A percentile compares a stretch with the other conserved stretches of the same genome.
Evolutionary conservation across 2,113 vertebrate genomes (phyloP).

Genomic region (Clarias macrocephalus): DNA sequence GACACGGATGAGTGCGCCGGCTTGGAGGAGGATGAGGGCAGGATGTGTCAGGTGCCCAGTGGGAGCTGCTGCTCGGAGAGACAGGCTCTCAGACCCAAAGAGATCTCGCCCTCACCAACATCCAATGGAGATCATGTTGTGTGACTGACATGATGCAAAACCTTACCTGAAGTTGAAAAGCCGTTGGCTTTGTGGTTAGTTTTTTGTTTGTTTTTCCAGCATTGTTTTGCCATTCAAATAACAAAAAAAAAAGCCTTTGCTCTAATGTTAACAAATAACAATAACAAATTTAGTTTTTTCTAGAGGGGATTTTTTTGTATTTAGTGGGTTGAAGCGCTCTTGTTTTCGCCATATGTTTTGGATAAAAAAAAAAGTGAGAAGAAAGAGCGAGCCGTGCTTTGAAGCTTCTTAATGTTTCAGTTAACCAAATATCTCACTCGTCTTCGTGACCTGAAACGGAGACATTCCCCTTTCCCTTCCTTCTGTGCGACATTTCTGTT

Average conservation of each 20-base stretch:
- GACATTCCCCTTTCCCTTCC: too few relatives aligned
- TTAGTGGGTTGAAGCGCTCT: slow-evolving; percentile 17
- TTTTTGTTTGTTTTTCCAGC: background rate
- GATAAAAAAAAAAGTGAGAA: background rate
- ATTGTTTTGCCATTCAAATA: slow-evolving; percentile 31
- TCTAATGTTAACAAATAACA: slow-evolving; percentile 6
- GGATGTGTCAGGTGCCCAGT: slow-evolving; percentile 60
- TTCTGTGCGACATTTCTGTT: background rate
- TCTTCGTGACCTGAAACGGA: slow-evolving; percentile 6
- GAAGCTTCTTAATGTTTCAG: slow-evolving; percentile 20
- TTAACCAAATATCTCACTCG: slow-evolving; percentile 11
- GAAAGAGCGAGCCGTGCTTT: background rate
- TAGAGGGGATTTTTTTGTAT: slow-evolving; percentile 18
- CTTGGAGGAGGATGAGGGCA: slow-evolving; percentile 64
- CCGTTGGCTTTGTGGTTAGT: slow-evolving; percentile 42
- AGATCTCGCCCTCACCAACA: slow-evolving; percentile 47
- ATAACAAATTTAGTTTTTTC: background rate
- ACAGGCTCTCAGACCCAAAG: slow-evolving; percentile 63
- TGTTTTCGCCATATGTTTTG: background rate
- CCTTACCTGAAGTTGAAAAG: slow-evolving; percentile 18
- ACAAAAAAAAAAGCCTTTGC: slow-evolving; percentile 30
- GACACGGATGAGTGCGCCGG: slow-evolving; percentile 69
- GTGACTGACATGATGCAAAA: slow-evolving; percentile 54
- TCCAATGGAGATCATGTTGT: slow-evolving; percentile 69
- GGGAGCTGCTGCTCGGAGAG: slow-evolving; percentile 67